phyloP scores from a whole-genome alignment of 2,113 vertebrate species.

The Hippocampus comes region DNA sequence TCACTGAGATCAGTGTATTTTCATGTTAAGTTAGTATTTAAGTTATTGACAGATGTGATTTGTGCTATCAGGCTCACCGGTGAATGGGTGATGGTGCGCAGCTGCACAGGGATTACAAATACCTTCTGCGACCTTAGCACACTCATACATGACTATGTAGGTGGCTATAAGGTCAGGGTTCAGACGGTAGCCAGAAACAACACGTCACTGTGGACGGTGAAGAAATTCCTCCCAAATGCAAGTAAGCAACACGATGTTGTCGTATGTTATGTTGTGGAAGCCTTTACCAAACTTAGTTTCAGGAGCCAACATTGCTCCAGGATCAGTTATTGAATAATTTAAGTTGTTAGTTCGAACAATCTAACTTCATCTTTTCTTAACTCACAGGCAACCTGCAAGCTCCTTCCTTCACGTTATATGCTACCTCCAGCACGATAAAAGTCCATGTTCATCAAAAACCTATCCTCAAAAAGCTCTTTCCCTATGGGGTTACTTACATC shows the following conservation, averaged over 20 bases:
- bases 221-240: constrained; percentile 12
- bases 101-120: constrained; percentile 30
- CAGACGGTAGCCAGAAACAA: constrained; percentile 23
- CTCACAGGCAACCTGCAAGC: constrained; percentile 51
- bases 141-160: background rate
- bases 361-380: background rate
- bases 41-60: constrained; percentile 4
- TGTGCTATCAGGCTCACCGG: constrained; percentile 7
- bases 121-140: constrained; percentile 45
- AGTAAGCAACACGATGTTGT: constrained; percentile 43
- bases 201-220: background rate
- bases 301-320: no score
- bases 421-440: constrained; percentile 47
- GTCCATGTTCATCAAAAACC: constrained; percentile 57
- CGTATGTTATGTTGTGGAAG: background rate
- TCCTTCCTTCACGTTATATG: constrained; percentile 61
- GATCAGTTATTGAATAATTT: no score
- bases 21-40: background rate
- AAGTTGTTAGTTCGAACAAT: no score
- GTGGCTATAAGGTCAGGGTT: constrained; percentile 45
- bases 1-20: background rate
- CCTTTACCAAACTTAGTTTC: background rate
- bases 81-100: constrained; percentile 16
- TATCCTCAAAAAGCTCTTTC: constrained; percentile 49
- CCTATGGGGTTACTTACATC: constrained; percentile 50